Conservation (phyloP, 2,888 invertebrate species). For the Salticus scenicus region DNA sequence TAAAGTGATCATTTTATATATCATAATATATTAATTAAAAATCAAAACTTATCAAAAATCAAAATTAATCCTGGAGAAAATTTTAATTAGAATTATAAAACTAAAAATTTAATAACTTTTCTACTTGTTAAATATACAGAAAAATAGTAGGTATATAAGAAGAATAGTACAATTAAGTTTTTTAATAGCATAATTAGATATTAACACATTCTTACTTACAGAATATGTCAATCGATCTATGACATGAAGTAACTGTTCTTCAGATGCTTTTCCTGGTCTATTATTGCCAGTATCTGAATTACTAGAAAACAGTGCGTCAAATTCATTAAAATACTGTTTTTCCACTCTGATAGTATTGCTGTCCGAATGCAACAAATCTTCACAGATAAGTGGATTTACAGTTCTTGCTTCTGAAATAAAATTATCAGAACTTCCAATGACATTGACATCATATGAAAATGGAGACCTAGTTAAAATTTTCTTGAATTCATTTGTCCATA, state of each 20-base stretch:
- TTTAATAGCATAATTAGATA: no score
- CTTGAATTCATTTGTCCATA: constrained; percentile 37
- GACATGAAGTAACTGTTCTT: constrained; percentile 43
- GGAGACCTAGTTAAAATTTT: constrained; percentile 7
- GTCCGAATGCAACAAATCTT: constrained; percentile 1
- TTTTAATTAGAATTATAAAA: no score
- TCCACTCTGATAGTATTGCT: background rate
- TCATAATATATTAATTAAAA: no score
- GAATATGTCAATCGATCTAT: constrained; percentile 37
- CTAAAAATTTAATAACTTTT: no score
- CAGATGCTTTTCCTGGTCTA: constrained; percentile 28
- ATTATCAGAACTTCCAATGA: constrained; percentile 4
- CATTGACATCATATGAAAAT: constrained; percentile 42
- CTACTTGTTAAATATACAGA: no score
- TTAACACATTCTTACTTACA: no score
- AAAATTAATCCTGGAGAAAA: no score
- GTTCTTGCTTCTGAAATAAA: background rate
- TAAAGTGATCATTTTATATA: no score
- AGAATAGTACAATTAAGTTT: no score
- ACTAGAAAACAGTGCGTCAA: background rate
- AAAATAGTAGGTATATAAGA: no score
- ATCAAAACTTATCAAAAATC: no score
- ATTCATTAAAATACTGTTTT: background rate
- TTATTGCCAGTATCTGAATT: background rate
- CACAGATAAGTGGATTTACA: constrained; percentile 19